Base-by-base conservation (phyloP, 2,797 vertebrate genomes). In the Halcyon smyrnensis region DNA sequence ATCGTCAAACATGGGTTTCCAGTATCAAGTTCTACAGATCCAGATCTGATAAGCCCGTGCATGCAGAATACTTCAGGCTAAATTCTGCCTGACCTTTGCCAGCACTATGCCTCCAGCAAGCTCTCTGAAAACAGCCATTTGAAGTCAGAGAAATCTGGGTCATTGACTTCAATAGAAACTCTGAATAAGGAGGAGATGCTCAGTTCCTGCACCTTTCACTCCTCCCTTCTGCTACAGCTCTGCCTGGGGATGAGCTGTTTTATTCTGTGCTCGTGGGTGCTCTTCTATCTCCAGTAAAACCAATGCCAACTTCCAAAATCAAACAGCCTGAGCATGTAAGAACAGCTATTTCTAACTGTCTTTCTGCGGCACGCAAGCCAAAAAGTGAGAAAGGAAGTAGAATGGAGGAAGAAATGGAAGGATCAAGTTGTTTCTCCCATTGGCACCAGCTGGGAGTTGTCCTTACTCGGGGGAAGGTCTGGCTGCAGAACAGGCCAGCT, bases 321-420 rank as follows among this genome's bases (percentile, higher is more conserved):
- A 96, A 97, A 96, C 96, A 96, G 95, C 78, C 96, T 83, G 93
- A 95, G 84, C 92, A 87, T 96, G 96, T 95, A 94, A 91, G 95
- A 96, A 96, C 95, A 97, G 92, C 93, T 95, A 97, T 96, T 96
- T 96, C 96, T 86, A 95, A 95, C 91, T 77, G 64, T 57, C 89
- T 94, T 79, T 93, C 91, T 96, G 84, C 93, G 78, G 93, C 75
- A 30, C 2, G 14, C 95, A 87, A 94, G 93, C 91, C 90, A 93
- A 89, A 85, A 85, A 96, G 84, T n/a, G 81, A 95, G 88, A 87
- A 87, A 93, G 84, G 79, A 64, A 95, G 76, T 89, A 84, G 82
- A 96, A 80, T 32, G 57, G 87, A 89, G 90, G 84, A 93, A 94
- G 56, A 87, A 95, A 93, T 12, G 60, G 87, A 96, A 94, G 92